These are phyloP conservation scores for Oscheius sp. DNA, from an alignment of 2,888 invertebrate genomes.

Conservation along the genomic window DNA sequence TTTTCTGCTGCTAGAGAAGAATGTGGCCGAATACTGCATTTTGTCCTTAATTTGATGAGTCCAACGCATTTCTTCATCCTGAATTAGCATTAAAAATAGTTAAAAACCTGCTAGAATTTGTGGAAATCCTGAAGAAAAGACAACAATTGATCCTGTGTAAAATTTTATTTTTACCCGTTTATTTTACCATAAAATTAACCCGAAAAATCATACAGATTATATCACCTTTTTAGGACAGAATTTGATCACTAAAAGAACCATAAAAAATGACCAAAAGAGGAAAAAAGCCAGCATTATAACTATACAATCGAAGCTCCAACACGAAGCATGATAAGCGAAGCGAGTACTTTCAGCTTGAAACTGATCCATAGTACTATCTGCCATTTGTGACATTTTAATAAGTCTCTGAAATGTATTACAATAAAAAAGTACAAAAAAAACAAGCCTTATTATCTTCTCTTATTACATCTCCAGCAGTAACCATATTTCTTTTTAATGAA, in stretches of 20 bases:
- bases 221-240: no score
- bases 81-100: no score
- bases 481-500: slow-evolving; percentile 88
- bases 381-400: slow-evolving; percentile 17
- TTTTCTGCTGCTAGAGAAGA: not conserved
- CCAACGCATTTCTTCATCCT: no score
- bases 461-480: slow-evolving; percentile 87
- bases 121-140: no score
- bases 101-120: no score
- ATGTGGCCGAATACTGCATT: no score
- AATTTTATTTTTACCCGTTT: no score
- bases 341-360: slow-evolving; percentile 32
- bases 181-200: no score
- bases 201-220: no score
- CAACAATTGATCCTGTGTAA: no score
- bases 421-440: not conserved
- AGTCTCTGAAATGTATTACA: slow-evolving; percentile 18
- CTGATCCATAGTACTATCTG: slow-evolving; percentile 26
- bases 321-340: slow-evolving; percentile 61
- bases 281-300: slow-evolving; percentile 57
- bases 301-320: slow-evolving; percentile 62
- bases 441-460: slow-evolving; percentile 84
- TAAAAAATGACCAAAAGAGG: slow-evolving; percentile 60
- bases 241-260: slow-evolving; percentile 55
- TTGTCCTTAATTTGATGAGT: no score